Percentiles rank a stretch among this genome's conserved stretches.
Conservation (phyloP, 2,888 invertebrate species). For the Heterodera filipjevi region DNA sequence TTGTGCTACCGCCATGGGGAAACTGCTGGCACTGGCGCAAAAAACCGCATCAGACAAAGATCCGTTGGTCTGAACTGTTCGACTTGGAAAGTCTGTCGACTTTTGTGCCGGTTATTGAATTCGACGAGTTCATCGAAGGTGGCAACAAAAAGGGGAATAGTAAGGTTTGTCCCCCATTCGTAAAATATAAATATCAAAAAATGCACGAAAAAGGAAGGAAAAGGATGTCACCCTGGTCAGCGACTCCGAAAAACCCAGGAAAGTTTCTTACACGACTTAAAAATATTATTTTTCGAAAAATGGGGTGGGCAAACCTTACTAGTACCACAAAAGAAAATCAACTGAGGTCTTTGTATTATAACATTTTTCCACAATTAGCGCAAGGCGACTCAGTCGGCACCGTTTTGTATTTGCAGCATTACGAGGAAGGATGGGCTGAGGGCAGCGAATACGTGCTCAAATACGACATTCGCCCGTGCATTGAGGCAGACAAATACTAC, state of each 20-base stretch:
- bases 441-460: constrained; percentile 80
- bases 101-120: constrained; percentile 85
- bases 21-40: constrained; percentile 85
- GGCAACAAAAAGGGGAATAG: not conserved
- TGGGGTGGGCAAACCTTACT: no score
- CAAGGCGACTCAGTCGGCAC: constrained; percentile 71
- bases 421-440: constrained; percentile 80
- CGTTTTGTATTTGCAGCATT: constrained; percentile 82
- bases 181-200: no score
- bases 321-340: no score
- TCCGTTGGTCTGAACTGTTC: constrained; percentile 74
- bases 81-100: constrained; percentile 78
- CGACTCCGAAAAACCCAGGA: no score
- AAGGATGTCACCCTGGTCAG: no score
- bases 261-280: no score
- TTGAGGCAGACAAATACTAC: constrained; percentile 64
- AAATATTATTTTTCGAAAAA: no score
- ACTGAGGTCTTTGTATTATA: not conserved
- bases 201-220: no score
- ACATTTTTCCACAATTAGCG: not conserved
- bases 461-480: constrained; percentile 74
- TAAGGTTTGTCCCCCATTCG: no score
- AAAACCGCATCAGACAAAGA: constrained; percentile 61
- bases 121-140: constrained; percentile 77
- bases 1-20: constrained; percentile 89